A percentile compares a stretch with the other conserved stretches of the same genome.
Conservation (phyloP, 2,113 vertebrate species). For the Balaenoptera acutorostrata region DNA sequence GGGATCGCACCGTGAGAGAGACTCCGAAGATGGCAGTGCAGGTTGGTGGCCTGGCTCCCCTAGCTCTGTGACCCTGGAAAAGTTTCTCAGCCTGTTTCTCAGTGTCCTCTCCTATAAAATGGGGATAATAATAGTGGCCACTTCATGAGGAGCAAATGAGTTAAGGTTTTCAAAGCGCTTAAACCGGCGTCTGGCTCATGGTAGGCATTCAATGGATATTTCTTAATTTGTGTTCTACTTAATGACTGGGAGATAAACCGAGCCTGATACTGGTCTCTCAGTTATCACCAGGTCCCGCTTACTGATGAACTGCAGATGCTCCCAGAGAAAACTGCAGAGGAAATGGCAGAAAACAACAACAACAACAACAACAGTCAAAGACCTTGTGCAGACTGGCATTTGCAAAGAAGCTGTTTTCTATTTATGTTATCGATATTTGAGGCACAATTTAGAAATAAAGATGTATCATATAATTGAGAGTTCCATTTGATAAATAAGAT, state of each 20-base stretch:
- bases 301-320: not conserved
- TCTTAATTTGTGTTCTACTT: not conserved
- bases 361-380: not conserved
- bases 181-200: too few species aligned
- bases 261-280: not conserved
- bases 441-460: not conserved
- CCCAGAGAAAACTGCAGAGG: not conserved
- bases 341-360: not conserved
- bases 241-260: not conserved
- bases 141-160: too few species aligned
- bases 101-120: not conserved
- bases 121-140: too few species aligned
- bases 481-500: not conserved
- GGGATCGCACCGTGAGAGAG: not conserved
- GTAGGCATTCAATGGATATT: too few species aligned
- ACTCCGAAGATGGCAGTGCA: not conserved
- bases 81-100: not conserved
- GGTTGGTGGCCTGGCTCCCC: not conserved
- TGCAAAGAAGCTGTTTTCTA: not conserved
- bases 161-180: too few species aligned
- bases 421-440: not conserved
- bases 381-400: not conserved
- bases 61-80: not conserved
- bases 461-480: not conserved
- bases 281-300: not conserved